phyloP scores from a whole-genome alignment of 2,888 invertebrate genomes.

The Pocota personata region DNA sequence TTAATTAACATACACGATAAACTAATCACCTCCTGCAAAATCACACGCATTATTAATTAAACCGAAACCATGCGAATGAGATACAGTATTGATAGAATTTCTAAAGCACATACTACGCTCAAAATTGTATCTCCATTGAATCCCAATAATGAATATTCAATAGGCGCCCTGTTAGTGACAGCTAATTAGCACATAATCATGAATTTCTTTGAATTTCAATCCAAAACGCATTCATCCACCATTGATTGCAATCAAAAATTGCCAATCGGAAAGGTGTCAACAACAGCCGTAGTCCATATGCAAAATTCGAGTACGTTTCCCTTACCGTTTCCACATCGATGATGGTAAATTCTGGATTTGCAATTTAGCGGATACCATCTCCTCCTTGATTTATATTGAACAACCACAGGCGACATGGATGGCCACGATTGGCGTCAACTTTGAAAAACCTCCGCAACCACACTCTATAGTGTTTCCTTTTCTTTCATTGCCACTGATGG shows the following conservation, averaged over 20 bases:
- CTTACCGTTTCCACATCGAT: not conserved
- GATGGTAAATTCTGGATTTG: too few relatives aligned
- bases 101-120: not conserved
- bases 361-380: not conserved
- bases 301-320: not conserved
- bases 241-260: slow-evolving; percentile 33
- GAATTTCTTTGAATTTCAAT: slow-evolving; percentile 1
- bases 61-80: not conserved
- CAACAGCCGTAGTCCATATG: not conserved
- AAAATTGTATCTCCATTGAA: not conserved
- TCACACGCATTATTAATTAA: not conserved
- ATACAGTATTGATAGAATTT: not conserved
- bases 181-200: slow-evolving; percentile 16
- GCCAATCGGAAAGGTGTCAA: slow-evolving; percentile 21
- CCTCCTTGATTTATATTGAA: not conserved
- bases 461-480: not conserved
- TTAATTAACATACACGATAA: not conserved
- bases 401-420: not conserved
- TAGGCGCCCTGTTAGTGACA: slow-evolving; percentile 2
- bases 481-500: not conserved
- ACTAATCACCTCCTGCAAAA: not conserved
- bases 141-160: not conserved
- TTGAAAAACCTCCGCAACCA: not conserved
- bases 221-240: slow-evolving; percentile 2
- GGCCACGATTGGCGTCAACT: not conserved